Evolutionary conservation across 2,888 invertebrate species (phyloP), one percentile per base, ranked within the genome.

Genomic region (Pedicia rivosa): DNA sequence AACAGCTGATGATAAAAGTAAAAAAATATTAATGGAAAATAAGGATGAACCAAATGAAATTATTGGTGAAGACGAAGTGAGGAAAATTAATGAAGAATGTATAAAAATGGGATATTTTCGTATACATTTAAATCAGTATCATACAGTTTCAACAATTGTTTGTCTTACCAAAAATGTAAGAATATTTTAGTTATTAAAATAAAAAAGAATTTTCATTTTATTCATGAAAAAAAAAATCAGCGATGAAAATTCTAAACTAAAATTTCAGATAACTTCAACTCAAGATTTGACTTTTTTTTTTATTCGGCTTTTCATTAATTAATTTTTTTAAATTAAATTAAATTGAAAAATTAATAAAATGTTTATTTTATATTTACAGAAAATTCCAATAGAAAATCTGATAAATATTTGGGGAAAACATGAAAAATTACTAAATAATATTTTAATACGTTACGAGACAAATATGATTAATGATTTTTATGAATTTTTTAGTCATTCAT

Each of bases 361-460:
- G n/a, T n/a, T n/a, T n/a, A n/a, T n/a, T n/a, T n/a, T n/a, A n/a
- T n/a, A n/a, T n/a, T n/a, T n/a, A 31, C 42, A 72, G 70, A 52
- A 59, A 2, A 70, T 79, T 44, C 64, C 70, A 8, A 51, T 65
- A 1, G 66, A 67, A 24, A 72, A 76, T 42, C 48, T 79, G 12
- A 56, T 67, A 1, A 63, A 67, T 41, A 51, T 84, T 24, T 82
- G 74, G 54, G 82, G 81, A 1, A 71, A 76, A 44, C 82, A 84
- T 52, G 79, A 83, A 48, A 66, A 68, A 15, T 59, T 75, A 47
- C 64, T 83, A 41, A 77, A 82, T 55, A 74, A 78, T 48, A 48
- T 84, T 25, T 59, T 70, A 34, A 51, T 60, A 13, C 65, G 78
- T 38, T 78, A 67, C 53, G 59, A 70, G 60, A 60, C 68, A 55